Base-by-base conservation (phyloP, 1,140 invertebrate species). In the Monochamus saltuarius region DNA sequence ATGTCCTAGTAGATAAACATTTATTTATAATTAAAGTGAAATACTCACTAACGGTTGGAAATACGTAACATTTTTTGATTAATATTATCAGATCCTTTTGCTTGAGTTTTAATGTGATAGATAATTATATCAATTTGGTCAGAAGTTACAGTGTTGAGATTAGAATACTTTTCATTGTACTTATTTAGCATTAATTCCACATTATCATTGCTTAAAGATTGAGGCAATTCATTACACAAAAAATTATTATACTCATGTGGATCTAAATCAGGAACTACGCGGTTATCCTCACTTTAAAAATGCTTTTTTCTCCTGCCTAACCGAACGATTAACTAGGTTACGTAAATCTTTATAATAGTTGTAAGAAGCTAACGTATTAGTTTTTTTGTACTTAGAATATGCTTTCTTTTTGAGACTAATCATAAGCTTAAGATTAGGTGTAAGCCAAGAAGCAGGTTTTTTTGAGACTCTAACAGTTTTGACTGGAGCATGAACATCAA, bases 341-440 rank as follows among this genome's bases (percentile, higher is more conserved):
- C 42, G 7, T 14, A 45, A 45, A 9, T 45, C 7, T 14, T 45
- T 45, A 45, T 45, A 45, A 22, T 46, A 46, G 2, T 46, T 13
- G 13, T 17, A 46, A 17, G 10, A 22, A 4, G 2, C n/a, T 6
- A 11, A 1, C 2, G 13, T 11, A 6, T 46, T 46, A 6, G 14
- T 2, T 46, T 22, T 46, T 10, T 46, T 46, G 10, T 2, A 19
- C 16, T 19, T 46, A 17, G 1, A 6, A 17, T 6, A 17, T 4
- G 45, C 45, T 22, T 17, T 46, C n/a, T 46, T 17, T 17, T 17
- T 14, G 10, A 46, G n/a, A 19, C 9, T 13, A 4, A 46, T 46
- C n/a, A 46, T 13, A 46, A 46, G 17, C 19, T 6, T 46, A 10
- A 46, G 45, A 9, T 6, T 13, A 2, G n/a, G 13, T 2, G 45